Percentiles rank a stretch among this genome's conserved stretches.
Evolutionary conservation across 2,797 vertebrate species (phyloP).

Genomic region (Protonibea diacanthus): DNA sequence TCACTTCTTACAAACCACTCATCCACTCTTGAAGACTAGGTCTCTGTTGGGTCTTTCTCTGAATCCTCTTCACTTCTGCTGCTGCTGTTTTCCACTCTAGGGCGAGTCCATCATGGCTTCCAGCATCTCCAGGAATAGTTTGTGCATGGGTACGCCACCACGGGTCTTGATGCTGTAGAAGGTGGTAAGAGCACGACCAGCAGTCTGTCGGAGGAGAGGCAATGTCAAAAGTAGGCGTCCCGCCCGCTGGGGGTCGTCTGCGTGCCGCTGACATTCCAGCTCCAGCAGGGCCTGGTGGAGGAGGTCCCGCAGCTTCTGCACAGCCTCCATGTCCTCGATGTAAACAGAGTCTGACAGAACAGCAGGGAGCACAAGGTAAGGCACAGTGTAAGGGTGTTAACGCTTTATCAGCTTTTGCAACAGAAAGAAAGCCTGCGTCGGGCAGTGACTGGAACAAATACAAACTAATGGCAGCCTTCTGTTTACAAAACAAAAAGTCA

Average conservation of each 20-base stretch:
- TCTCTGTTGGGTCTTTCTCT: constrained; percentile 53
- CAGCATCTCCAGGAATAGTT: constrained; percentile 96
- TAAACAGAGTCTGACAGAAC: constrained; percentile 90
- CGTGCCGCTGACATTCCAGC: constrained; percentile 88
- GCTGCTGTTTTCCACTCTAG: constrained; percentile 61
- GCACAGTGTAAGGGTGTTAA: background rate
- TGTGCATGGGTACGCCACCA: constrained; percentile 95
- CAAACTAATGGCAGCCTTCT: constrained; percentile 18
- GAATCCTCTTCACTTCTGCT: constrained; percentile 34
- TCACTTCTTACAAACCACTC: constrained; percentile 63
- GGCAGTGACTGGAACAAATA: constrained; percentile 1
- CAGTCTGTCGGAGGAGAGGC: constrained; percentile 93
- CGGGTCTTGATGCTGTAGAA: constrained; percentile 95
- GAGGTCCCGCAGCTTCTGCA: constrained; percentile 93
- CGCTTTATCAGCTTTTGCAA: constrained; percentile 15
- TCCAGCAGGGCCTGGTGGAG: constrained; percentile 93
- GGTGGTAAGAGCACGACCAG: constrained; percentile 92
- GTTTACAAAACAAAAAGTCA: constrained; percentile 75
- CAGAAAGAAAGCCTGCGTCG: constrained; percentile 4
- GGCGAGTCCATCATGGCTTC: constrained; percentile 98
- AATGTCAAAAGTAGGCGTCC: constrained; percentile 93
- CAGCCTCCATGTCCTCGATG: constrained; percentile 93
- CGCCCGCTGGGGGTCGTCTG: constrained; percentile 86
- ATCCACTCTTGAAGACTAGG: constrained; percentile 55
- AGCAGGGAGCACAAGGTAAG: constrained; percentile 32